phyloP scores from a whole-genome alignment of 2,888 invertebrate species.

The Limnephilus lunatus region DNA sequence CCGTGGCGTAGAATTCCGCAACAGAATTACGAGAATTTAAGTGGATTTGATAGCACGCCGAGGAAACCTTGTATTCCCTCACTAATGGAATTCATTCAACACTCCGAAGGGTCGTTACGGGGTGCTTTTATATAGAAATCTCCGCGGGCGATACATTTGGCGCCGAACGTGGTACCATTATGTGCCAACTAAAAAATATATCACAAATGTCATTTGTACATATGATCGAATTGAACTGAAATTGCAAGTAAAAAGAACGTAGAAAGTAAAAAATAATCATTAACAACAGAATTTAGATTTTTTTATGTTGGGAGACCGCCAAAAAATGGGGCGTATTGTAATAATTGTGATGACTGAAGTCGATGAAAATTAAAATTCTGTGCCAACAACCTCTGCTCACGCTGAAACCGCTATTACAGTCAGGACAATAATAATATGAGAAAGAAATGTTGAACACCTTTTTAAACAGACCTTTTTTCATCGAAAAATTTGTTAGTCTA shows the following conservation, averaged over 20 bases:
- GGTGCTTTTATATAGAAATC: constrained; percentile 50
- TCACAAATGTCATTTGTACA: neutral
- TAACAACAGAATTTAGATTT: neutral
- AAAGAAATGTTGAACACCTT: too few relatives aligned
- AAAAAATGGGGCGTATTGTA: neutral
- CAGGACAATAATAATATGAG: too few relatives aligned
- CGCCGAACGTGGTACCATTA: constrained; percentile 24
- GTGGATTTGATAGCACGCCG: constrained; percentile 64
- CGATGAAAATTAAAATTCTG: neutral
- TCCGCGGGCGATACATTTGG: constrained; percentile 48
- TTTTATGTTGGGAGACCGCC: neutral
- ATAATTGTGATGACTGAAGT: neutral
- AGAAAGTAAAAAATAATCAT: neutral
- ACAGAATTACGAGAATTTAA: constrained; percentile 65
- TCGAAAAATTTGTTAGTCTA: too few relatives aligned
- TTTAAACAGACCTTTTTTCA: too few relatives aligned
- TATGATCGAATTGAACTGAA: neutral
- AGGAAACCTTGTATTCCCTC: constrained; percentile 51
- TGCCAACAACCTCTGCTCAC: neutral
- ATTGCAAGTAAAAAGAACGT: neutral
- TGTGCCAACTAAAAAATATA: neutral
- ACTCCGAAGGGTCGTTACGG: constrained; percentile 51
- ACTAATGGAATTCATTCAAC: constrained; percentile 66
- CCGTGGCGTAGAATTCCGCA: constrained; percentile 55
- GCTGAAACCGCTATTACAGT: too few relatives aligned